phyloP scores from a whole-genome alignment of 2,797 vertebrate genomes.

The Siniperca undulata region DNA sequence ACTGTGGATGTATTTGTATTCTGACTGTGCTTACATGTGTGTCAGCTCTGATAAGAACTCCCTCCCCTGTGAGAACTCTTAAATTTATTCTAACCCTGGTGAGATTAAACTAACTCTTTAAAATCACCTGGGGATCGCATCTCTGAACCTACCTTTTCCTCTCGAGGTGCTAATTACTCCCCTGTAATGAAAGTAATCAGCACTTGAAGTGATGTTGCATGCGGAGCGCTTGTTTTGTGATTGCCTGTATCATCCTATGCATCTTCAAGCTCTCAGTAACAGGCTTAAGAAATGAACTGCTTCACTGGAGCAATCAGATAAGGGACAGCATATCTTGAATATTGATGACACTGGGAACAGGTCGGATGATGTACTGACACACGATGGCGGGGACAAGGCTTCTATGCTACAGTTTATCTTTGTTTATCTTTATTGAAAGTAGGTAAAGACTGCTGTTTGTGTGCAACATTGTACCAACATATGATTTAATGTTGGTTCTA shows the following conservation, averaged over 20 bases:
- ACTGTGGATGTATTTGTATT: constrained; percentile 35
- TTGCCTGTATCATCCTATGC: constrained; percentile 64
- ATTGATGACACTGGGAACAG: constrained; percentile 51
- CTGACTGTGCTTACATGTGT: constrained; percentile 30
- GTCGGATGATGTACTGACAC: not conserved
- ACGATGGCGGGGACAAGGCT: not conserved
- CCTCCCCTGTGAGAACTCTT: constrained; percentile 39
- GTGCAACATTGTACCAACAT: not conserved
- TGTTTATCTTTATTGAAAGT: too few relatives aligned
- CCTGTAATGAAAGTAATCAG: constrained; percentile 79
- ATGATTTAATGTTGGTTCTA: not conserved
- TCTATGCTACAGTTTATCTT: not conserved
- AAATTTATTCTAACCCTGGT: constrained; percentile 64
- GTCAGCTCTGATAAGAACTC: constrained; percentile 56
- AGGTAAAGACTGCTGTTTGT: not conserved
- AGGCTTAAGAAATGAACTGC: constrained; percentile 65
- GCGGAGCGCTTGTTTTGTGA: constrained; percentile 64
- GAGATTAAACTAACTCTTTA: constrained; percentile 70
- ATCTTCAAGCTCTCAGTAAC: constrained; percentile 60
- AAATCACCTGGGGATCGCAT: constrained; percentile 59
- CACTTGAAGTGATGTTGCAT: constrained; percentile 58
- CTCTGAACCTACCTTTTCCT: constrained; percentile 63
- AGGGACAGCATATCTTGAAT: constrained; percentile 48
- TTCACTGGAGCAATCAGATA: constrained; percentile 67
- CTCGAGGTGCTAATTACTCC: constrained; percentile 75